A percentile compares a stretch with the other conserved stretches of the same genome.
phyloP scores from a whole-genome alignment of 1,140 invertebrate genomes.

The Kradibia gibbosae region DNA sequence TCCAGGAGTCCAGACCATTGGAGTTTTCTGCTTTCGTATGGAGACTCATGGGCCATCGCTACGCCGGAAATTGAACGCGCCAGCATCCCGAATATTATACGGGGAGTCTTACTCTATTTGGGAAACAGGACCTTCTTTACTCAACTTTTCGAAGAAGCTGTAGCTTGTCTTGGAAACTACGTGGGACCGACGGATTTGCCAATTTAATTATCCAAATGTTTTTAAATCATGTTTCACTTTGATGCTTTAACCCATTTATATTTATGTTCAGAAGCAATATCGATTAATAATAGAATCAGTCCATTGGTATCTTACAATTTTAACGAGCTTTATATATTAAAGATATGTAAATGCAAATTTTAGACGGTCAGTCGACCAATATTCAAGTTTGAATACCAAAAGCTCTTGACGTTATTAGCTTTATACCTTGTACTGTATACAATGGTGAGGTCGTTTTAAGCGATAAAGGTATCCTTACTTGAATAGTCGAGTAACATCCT shows the following conservation, averaged over 20 bases:
- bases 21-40: neutral
- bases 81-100: neutral
- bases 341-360: too few species aligned
- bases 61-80: neutral
- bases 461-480: neutral
- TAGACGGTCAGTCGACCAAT: neutral
- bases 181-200: neutral
- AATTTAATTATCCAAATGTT: neutral
- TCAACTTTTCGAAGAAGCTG: neutral
- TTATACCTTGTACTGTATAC: neutral
- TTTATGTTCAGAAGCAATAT: neutral
- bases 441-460: neutral
- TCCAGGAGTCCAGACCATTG: too few species aligned
- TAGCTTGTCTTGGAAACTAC: neutral
- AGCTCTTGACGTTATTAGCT: neutral
- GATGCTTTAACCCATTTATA: neutral
- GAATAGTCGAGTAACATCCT: conserved; percentile 1
- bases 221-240: neutral
- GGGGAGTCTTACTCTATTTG: neutral
- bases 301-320: neutral
- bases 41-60: neutral
- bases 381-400: neutral
- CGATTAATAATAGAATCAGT: neutral
- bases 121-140: neutral
- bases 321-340: neutral